A percentile compares a stretch with the other conserved stretches of the same genome.
Evolutionary conservation across 2,113 vertebrate species (phyloP).

Genomic region (Synchiropus splendidus): DNA sequence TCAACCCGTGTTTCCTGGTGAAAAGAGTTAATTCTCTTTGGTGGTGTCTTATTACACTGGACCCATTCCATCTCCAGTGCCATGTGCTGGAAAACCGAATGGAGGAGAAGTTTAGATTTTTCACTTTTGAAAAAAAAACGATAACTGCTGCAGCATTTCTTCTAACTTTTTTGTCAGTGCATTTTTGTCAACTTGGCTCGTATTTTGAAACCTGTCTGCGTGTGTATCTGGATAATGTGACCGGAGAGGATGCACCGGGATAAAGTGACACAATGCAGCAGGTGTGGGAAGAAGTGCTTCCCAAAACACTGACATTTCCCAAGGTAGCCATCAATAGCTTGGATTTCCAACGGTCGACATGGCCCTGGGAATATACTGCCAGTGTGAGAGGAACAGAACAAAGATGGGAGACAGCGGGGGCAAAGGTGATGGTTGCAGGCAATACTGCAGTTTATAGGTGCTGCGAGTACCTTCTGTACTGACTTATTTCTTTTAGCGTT

Average conservation of each 20-base stretch:
- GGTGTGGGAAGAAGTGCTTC: constrained; percentile 48
- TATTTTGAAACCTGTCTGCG: constrained; percentile 2
- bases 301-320: constrained; percentile 38
- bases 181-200: constrained; percentile 11
- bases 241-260: constrained; percentile 26
- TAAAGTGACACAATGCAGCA: constrained; percentile 45
- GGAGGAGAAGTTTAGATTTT: neutral
- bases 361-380: constrained; percentile 14
- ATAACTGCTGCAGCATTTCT: neutral
- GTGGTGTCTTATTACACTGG: constrained; percentile 45
- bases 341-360: constrained; percentile 41
- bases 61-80: constrained; percentile 45
- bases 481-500: too few relatives aligned
- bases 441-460: too few relatives aligned
- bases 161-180: neutral
- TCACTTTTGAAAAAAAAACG: neutral
- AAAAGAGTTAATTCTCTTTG: too few relatives aligned
- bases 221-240: constrained; percentile 24
- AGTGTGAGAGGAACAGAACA: constrained; percentile 8
- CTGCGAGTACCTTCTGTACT: too few relatives aligned
- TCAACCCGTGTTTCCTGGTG: constrained; percentile 33
- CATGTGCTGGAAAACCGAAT: constrained; percentile 11
- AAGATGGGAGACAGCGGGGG: neutral
- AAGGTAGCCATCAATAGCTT: constrained; percentile 44
- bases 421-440: neutral